phyloP scores from a whole-genome alignment of 1,140 invertebrate species.

The Chironomus tepperi region DNA sequence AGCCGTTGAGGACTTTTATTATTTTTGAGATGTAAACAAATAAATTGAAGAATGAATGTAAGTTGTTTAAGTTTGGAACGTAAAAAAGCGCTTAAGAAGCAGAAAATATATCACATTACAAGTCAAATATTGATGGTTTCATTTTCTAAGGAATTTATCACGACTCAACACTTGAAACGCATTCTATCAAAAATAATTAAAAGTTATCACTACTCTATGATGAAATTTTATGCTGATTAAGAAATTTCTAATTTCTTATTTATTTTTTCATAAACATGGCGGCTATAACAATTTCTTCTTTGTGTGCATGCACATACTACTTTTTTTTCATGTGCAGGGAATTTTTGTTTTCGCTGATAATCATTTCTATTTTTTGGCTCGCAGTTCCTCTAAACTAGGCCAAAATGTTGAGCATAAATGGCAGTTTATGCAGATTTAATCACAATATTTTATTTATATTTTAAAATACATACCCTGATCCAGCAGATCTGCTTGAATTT shows the following conservation, averaged over 20 bases:
- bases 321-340: not conserved
- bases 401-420: not conserved
- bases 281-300: not conserved
- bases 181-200: not conserved
- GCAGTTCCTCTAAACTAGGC: not conserved
- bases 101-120: too few relatives aligned
- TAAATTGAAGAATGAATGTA: too few relatives aligned
- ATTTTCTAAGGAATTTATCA: too few relatives aligned
- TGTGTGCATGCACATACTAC: constrained; percentile 12
- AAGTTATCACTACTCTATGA: not conserved
- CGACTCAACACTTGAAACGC: too few relatives aligned
- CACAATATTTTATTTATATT: not conserved
- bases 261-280: not conserved
- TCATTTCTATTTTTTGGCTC: constrained; percentile 13
- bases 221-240: not conserved
- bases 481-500: not conserved
- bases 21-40: too few relatives aligned
- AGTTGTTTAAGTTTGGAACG: too few relatives aligned
- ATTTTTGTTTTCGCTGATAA: constrained; percentile 9
- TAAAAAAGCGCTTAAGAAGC: too few relatives aligned
- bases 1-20: too few relatives aligned
- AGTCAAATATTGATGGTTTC: too few relatives aligned
- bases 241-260: constrained; percentile 3
- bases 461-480: not conserved
- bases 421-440: not conserved